phyloP scores from a whole-genome alignment of 2,113 vertebrate species.

The Pterocles orientalis region DNA sequence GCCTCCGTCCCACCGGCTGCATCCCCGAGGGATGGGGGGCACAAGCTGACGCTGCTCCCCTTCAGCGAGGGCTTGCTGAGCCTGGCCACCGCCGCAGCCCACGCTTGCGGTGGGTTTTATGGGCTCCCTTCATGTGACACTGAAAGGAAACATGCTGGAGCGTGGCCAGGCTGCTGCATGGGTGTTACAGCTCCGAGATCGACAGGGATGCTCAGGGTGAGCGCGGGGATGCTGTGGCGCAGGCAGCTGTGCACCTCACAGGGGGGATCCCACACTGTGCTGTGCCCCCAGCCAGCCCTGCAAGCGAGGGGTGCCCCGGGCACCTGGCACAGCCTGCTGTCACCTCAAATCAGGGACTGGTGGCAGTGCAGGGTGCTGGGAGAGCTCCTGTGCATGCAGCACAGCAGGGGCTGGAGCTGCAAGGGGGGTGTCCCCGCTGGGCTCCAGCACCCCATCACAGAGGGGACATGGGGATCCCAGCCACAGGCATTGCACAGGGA shows the following conservation, averaged over 20 bases:
- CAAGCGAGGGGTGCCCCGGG: rapidly evolving
- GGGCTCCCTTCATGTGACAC: not conserved
- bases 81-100: rapidly evolving
- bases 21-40: not conserved
- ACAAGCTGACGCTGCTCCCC: not conserved
- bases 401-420: not conserved
- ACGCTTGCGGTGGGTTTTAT: not conserved
- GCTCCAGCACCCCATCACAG: too few species aligned
- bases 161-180: rapidly evolving
- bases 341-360: rapidly evolving
- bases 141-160: not conserved
- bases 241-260: rapidly evolving
- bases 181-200: not conserved
- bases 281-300: not conserved
- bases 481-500: rapidly evolving
- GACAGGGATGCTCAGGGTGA: not conserved
- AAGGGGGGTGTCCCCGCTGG: not conserved
- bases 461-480: not conserved
- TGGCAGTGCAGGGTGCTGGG: rapidly evolving
- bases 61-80: not conserved
- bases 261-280: not conserved
- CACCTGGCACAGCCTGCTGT: not conserved
- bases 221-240: not conserved
- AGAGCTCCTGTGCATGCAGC: not conserved
- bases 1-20: rapidly evolving